These are phyloP conservation scores for Nothoprocta perdicaria DNA, from an alignment of 2,113 vertebrate genomes.

Conservation along the genomic window DNA sequence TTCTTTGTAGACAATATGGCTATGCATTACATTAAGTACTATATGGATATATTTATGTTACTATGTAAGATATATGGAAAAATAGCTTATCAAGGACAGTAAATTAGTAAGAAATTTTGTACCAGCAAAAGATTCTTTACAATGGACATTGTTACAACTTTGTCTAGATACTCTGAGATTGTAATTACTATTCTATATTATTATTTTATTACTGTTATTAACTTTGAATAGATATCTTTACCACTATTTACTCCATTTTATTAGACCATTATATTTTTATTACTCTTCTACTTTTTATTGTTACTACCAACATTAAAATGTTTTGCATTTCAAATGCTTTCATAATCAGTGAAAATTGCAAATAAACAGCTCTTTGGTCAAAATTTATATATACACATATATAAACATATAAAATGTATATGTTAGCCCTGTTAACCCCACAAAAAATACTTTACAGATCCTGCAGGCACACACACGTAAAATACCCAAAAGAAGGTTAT, in stretches of 20 bases:
- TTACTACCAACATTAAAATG: background rate
- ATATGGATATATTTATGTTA: background rate
- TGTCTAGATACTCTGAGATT: background rate
- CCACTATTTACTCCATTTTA: constrained; percentile 12
- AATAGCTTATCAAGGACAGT: background rate
- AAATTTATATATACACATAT: background rate
- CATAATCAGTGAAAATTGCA: background rate
- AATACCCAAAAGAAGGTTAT: background rate
- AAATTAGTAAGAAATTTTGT: background rate
- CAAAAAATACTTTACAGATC: background rate
- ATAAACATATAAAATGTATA: background rate
- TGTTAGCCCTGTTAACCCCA: background rate
- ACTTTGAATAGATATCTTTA: constrained; percentile 29
- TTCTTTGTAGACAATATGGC: background rate
- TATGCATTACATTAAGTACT: background rate
- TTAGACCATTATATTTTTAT: constrained; percentile 39
- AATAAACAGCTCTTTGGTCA: background rate
- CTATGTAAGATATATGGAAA: background rate
- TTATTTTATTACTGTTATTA: constrained; percentile 22
- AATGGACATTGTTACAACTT: background rate
- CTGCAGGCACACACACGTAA: background rate
- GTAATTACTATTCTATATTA: background rate
- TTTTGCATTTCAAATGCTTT: background rate
- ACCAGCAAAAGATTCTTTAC: background rate
- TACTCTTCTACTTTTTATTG: background rate